Base-by-base conservation (phyloP, 2,888 invertebrate genomes). In the Schizotus pectinicornis region DNA sequence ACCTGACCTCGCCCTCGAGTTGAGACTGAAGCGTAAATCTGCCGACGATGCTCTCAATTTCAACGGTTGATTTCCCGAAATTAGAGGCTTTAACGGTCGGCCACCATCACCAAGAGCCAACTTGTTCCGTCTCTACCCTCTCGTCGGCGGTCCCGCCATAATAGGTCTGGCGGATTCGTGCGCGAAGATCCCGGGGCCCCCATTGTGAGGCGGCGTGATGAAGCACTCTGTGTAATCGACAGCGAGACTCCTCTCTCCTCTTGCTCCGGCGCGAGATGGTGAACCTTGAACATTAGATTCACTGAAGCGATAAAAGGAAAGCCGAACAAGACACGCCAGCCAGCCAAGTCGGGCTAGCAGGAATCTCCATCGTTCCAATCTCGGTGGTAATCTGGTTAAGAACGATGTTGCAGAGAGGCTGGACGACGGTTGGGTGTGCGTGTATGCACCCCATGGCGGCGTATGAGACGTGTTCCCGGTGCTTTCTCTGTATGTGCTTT, bases 221-320 rank as follows among this genome's bases (percentile, higher is more conserved):
- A 65, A 67, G 65, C 65, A 62, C 63, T 67, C 64, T 63, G 62
- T 60, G 67, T 67, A 67, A 67, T 67, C 67, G 67, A 61, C 60
- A 56, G 57, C 62, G 60, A 59, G 64, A 63, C 62, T 60, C 57
- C 63, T 59, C 61, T 62, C 59, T 56, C 62, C 61, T 58, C 56
- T 59, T 49, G 57, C 39, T 39, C n/a, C 50, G 13, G 13, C 2
- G 11, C 31, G 12, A 31, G 36, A 59, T 59, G 61, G 52, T 59
- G 59, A 68, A 67, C 68, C 67, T 68, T 67, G 67, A 65, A 63
- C 63, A 63, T 60, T 56, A 63, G 68, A 68, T 67, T 63, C 64
- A 64, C 56, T 63, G 59, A 55, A 63, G 64, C 64, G 64, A 65
- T 66, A 62, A 62, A 59, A 62, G 56, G 58, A 59, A 56, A 62